Percentiles rank a stretch among this genome's conserved stretches.
These are phyloP conservation scores for Netelia melanura DNA, from an alignment of 2,888 invertebrate genomes.

Conservation along the genomic window DNA sequence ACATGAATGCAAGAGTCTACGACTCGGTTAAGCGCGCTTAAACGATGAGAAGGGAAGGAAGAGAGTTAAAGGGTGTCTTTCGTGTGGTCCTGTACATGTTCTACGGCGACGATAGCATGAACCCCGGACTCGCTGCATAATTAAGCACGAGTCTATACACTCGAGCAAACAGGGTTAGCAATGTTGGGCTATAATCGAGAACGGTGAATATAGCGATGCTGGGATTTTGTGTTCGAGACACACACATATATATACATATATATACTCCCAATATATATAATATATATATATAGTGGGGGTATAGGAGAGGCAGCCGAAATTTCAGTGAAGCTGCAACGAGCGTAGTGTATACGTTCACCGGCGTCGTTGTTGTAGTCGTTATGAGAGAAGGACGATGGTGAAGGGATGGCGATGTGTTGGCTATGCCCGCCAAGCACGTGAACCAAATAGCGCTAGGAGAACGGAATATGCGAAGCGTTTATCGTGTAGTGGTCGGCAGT, in stretches of 20 bases:
- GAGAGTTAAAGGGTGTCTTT: background rate
- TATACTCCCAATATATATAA: background rate
- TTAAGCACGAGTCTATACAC: slow-evolving; percentile 78
- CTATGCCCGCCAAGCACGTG: slow-evolving; percentile 1
- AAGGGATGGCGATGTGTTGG: background rate
- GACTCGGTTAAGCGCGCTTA: background rate
- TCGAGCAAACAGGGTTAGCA: slow-evolving; percentile 75
- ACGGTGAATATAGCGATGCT: slow-evolving; percentile 13
- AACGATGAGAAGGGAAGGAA: slow-evolving; percentile 1
- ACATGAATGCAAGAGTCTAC: slow-evolving; percentile 8
- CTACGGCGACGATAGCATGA: slow-evolving; percentile 9
- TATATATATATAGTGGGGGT: background rate
- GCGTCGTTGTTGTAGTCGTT: background rate
- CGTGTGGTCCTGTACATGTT: background rate
- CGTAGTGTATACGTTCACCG: background rate
- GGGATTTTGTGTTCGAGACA: background rate
- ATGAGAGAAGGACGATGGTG: background rate
- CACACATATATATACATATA: slow-evolving; percentile 11
- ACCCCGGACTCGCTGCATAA: slow-evolving; percentile 72
- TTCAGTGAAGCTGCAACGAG: background rate
- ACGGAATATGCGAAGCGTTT: slow-evolving; percentile 11
- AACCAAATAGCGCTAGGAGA: background rate
- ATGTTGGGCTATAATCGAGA: slow-evolving; percentile 67
- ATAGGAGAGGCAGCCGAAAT: background rate
- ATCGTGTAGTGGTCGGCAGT: background rate